Evolutionary conservation across 2,888 invertebrate genomes (phyloP), one percentile per base, ranked within the genome.

Genomic region (Xestia c-nigrum): DNA sequence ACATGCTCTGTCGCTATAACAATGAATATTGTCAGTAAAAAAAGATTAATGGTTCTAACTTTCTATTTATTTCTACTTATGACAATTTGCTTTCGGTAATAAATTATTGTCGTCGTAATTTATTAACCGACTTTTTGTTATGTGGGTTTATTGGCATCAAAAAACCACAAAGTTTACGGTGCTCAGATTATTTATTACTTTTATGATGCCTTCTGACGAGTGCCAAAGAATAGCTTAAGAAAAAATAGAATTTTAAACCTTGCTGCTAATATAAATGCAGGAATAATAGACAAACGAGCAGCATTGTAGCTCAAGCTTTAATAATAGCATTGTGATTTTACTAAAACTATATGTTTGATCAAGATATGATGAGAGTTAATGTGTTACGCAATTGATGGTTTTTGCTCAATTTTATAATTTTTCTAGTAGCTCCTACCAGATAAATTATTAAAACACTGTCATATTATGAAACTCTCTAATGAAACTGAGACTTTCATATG

Each of bases 21-120:
- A 65, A 74, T 83, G 38, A 75, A 80, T 79, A 83, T 85, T 87
- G 85, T 80, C 74, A 69, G 83, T 72, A 50, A 65, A 43, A 67
- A 50, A 64, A 38, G 38, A 82, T 66, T 50, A 61, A 74, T 85
- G 43, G 55, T 61, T 21, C 81, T 68, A 74, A 81, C 80, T 80
- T 65, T 55, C 16, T 47, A 52, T 77, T 14, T 69, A 19, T 50
- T 52, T 55, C 3, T 82, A 46, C 67, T 69, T 52, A 6, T 31
- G 59, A 14, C 59, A 70, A 63, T 10, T 70, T 50, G 70, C 31
- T 61, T 84, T 19, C 43, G n/a, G 43, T 59, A 59, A 65, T 46
- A 59, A 57, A 77, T 72, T 55, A 52, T 43, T 72, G 46, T 50
- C 31, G 64, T 24, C 9, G 12, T 47, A 47, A 59, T 72, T 59